Percentiles rank a stretch among this genome's conserved stretches.
These are phyloP conservation scores for Berghia stephanieae DNA, from an alignment of 1,140 invertebrate genomes.

Conservation along the genomic window DNA sequence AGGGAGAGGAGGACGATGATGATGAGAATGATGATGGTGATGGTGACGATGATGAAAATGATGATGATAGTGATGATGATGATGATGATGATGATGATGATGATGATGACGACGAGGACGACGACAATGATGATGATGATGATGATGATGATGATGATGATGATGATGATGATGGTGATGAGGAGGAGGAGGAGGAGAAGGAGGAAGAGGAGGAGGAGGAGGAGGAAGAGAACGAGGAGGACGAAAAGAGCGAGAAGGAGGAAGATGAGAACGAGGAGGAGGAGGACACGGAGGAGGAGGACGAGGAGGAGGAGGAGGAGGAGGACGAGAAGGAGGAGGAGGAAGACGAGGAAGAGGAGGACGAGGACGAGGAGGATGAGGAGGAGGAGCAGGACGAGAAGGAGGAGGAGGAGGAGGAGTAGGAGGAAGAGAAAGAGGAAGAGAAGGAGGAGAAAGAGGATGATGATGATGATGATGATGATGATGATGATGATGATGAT, in stretches of 20 bases:
- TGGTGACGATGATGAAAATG: too few species aligned
- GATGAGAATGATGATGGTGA: too few species aligned
- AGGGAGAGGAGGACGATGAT: too few species aligned
- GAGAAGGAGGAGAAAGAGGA: not conserved
- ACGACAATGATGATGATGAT: not conserved
- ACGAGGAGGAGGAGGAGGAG: not conserved
- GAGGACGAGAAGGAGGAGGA: not conserved
- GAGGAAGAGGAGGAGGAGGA: not conserved
- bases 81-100: not conserved
- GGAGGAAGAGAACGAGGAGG: not conserved
- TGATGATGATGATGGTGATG: not conserved
- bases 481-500: too few species aligned
- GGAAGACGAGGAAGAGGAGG: not conserved
- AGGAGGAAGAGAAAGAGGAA: not conserved
- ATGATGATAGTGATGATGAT: not conserved
- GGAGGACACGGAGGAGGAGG: too few species aligned
- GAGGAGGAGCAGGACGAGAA: too few species aligned
- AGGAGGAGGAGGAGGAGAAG: not conserved
- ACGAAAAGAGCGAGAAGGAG: not conserved
- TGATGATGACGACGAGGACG: constrained; percentile 8
- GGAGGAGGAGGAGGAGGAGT: not conserved
- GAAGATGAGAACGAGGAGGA: constrained; percentile 6
- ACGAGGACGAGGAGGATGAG: not conserved
- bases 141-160: not conserved
- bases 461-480: not conserved